These are phyloP conservation scores for Phrynocephalus guinanensis DNA, from an alignment of 2,797 vertebrate genomes.

Conservation along the genomic window DNA sequence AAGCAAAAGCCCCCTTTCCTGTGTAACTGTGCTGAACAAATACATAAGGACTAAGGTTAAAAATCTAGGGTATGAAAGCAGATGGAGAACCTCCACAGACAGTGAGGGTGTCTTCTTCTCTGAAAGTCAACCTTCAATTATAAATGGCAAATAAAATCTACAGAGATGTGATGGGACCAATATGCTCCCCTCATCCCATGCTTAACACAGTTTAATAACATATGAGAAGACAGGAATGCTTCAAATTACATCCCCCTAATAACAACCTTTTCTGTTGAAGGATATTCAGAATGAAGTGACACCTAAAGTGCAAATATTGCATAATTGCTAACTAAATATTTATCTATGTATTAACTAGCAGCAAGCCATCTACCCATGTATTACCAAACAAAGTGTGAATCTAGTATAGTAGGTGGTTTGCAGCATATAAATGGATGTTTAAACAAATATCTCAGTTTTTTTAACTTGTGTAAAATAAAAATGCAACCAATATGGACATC, in stretches of 20 bases:
- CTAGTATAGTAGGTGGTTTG: not conserved
- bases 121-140: not conserved
- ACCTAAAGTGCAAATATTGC: not conserved
- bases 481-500: conserved; percentile 28
- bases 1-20: not conserved
- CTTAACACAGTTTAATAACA: not conserved
- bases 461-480: conserved; percentile 45
- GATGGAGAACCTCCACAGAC: not conserved
- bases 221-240: not conserved
- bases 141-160: not conserved
- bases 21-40: not conserved
- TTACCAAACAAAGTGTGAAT: not conserved
- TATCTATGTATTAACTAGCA: not conserved
- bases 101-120: not conserved
- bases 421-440: not conserved
- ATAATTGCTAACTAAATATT: conserved; percentile 15
- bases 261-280: not conserved
- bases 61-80: not conserved
- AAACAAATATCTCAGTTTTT: not conserved
- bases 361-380: not conserved
- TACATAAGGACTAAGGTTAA: not conserved
- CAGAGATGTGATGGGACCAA: not conserved
- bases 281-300: not conserved
- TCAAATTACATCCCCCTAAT: not conserved
- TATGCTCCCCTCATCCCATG: not conserved